Percentiles rank a stretch among this genome's conserved stretches.
These are phyloP conservation scores for Schizaphis graminum DNA, from an alignment of 2,888 invertebrate genomes.

Conservation along the genomic window DNA sequence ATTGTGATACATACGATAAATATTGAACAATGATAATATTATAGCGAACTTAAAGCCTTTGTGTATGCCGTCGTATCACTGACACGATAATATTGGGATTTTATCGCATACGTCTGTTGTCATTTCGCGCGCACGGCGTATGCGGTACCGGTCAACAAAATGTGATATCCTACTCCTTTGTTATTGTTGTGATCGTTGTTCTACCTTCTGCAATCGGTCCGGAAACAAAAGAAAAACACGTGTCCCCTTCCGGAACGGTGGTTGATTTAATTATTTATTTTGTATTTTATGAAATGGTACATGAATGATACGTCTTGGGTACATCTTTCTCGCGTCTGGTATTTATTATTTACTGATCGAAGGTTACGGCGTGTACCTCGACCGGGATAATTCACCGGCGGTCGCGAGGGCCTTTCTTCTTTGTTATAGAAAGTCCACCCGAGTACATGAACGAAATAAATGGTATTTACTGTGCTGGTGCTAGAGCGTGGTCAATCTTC, in stretches of 20 bases:
- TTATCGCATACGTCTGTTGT: neutral
- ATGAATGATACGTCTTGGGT: neutral
- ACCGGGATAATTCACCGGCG: neutral
- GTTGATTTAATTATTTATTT: neutral
- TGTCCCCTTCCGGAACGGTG: neutral
- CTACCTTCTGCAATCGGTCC: neutral
- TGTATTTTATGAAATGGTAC: neutral
- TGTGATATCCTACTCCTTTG: neutral
- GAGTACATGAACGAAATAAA: neutral
- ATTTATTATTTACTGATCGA: neutral
- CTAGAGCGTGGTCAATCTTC: neutral
- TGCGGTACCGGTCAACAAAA: neutral
- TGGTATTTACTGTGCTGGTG: neutral
- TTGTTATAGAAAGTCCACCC: conserved; percentile 15
- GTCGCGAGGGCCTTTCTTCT: neutral
- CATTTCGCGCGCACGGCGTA: neutral
- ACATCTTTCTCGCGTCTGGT: neutral
- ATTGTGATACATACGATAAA: neutral
- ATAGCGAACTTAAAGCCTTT: neutral
- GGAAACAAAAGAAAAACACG: conserved; percentile 37
- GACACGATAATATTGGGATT: neutral
- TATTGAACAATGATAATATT: neutral
- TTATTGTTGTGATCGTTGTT: neutral
- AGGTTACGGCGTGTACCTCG: neutral
- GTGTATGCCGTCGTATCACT: neutral